These are phyloP conservation scores for Dynastes tityus DNA, from an alignment of 2,888 invertebrate species.

Conservation along the genomic window DNA sequence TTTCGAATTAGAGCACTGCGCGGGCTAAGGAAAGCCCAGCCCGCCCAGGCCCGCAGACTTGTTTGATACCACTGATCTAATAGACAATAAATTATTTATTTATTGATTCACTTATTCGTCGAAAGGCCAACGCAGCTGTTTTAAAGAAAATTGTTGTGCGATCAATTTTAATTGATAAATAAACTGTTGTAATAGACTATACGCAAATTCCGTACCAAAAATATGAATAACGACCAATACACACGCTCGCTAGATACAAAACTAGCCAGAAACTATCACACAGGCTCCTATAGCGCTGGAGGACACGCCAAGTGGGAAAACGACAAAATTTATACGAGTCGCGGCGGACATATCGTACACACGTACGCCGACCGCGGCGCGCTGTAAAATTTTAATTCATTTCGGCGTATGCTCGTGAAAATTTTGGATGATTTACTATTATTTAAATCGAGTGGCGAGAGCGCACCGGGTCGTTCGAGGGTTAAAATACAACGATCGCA, in stretches of 20 bases:
- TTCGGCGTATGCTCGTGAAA: slow-evolving; percentile 29
- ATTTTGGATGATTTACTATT: slow-evolving; percentile 30
- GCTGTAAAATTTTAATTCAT: slow-evolving; percentile 38
- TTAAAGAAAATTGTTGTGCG: too few species aligned
- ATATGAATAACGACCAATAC: not conserved
- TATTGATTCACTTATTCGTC: too few species aligned
- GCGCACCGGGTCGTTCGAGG: slow-evolving; percentile 6
- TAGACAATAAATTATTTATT: too few species aligned
- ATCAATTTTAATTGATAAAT: too few species aligned
- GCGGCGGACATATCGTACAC: not conserved
- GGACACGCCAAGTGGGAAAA: not conserved
- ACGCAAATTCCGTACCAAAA: not conserved
- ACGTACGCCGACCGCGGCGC: not conserved
- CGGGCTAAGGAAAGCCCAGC: too few species aligned
- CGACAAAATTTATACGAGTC: slow-evolving; percentile 23
- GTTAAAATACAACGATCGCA: slow-evolving; percentile 25
- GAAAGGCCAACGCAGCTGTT: too few species aligned
- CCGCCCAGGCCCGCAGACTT: too few species aligned
- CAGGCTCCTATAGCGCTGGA: not conserved
- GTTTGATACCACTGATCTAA: too few species aligned
- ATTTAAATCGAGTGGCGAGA: slow-evolving; percentile 25
- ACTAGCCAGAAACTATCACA: not conserved
- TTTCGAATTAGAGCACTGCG: too few species aligned
- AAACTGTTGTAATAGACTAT: too few species aligned
- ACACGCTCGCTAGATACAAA: not conserved